Evolutionary conservation across 2,888 invertebrate genomes (phyloP), one percentile per base, ranked within the genome.

Genomic region (Galerucella nymphaeae): DNA sequence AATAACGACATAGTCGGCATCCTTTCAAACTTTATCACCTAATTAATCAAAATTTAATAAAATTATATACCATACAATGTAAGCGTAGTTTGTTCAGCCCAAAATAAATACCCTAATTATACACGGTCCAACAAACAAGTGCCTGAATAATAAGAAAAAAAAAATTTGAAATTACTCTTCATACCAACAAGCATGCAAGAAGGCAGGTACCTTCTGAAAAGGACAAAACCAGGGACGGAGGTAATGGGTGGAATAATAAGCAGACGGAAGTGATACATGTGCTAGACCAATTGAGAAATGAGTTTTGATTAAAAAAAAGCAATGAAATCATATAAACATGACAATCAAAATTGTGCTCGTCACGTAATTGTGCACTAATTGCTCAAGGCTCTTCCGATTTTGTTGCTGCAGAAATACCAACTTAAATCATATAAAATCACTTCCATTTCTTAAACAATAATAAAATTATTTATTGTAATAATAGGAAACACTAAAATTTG

Each of bases 71-170:
- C 70, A 64, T 63, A 70, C 70, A 57, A 53, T 55, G 57, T 63
- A 63, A 70, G 53, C 41, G 63, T 23, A 70, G 70, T 70, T 70
- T 70, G 63, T 55, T 70, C 63, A 64, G 70, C 70, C 70, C 63
- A 70, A 70, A 70, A 70, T 70, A 70, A 63, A 70, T 57, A 64
- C 63, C 70, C 45, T 70, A 70, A 70, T 70, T 70, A 70, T 70
- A 61, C 38, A 62, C 42, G 61, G 61, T 62, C 42, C 42, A 41
- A 30, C 30, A 59, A 30, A n/a, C 59, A 62, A 62, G 61, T 62
- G 61, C 42, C 61, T 62, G 2, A 42, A 62, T 18, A 62, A 59
- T 30, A 23, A 59, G 38, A 62, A 62, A 62, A 62, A 62, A 62
- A 41, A 53, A 45, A 14, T 13, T 61, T 9, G 18, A 62, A 62